Base-by-base conservation (phyloP, 2,888 invertebrate species). In the Tiphia femorata region DNA sequence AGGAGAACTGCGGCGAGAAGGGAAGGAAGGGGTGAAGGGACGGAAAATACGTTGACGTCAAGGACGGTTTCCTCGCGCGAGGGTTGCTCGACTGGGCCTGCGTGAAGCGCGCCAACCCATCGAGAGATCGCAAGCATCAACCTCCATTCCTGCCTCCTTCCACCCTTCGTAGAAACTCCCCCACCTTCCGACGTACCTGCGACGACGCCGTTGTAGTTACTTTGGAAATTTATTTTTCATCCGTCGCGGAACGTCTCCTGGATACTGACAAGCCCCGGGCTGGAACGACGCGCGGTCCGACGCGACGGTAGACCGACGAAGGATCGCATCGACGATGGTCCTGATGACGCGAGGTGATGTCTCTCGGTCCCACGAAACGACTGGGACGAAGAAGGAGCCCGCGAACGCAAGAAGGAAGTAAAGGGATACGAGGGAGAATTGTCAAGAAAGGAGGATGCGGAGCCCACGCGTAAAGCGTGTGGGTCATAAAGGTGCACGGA, bases 401-500 rank as follows among this genome's bases (percentile, higher is more conserved):
- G 14, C 7, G 14, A 42, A 20, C 17, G 30, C 6, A 19, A 7
- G 14, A 8, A 35, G 20, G 6, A 37, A 19, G 30, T 27, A 44
- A 40, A 35, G 20, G 20, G 40, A 44, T 12, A 4, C 33, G 29
- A 7, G 12, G 14, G 3, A n/a, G 8, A 29, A 10, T 4, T n/a
- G 16, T 20, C 17, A 7, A 7, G 25, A 16, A 30, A 25, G n/a
- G 21, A 21, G 3, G 48, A 37, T 25, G 2, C 16, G 20, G 6
- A 1, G 37, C 1, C 3, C 58, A 62, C 70, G 55, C 62, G 67
- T 58, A 57, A 53, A 52, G 50, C 70, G 60, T 61, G 65, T 49
- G 68, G 62, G 72, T 71, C 69, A 73, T 73, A 77, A 76, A 72
- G 65, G 72, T 62, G 67, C 56, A 61, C 56, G 27, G n/a, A 43